Evolutionary conservation across 2,888 invertebrate genomes (phyloP).

Genomic region (Nysson spinosus): DNA sequence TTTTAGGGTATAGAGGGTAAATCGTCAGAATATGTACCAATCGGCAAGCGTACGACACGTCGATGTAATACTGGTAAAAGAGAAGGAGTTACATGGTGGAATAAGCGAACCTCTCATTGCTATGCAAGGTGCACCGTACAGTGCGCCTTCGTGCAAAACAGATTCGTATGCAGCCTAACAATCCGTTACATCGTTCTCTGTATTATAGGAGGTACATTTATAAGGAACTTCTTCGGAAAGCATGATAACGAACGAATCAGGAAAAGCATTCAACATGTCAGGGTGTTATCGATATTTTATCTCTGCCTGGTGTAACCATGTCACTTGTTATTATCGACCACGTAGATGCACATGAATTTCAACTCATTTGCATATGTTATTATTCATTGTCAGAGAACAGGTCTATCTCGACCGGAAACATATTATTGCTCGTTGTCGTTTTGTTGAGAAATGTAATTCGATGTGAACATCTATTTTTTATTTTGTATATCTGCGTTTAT

Average conservation of each 20-base stretch:
- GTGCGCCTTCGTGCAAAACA: conserved; percentile 4
- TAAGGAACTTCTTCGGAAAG: background rate
- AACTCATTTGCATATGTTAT: too few relatives aligned
- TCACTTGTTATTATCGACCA: too few relatives aligned
- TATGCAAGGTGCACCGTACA: conserved; percentile 18
- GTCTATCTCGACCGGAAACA: too few relatives aligned
- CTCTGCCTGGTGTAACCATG: too few relatives aligned
- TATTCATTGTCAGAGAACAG: too few relatives aligned
- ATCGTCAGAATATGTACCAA: conserved; percentile 24
- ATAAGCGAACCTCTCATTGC: conserved; percentile 21
- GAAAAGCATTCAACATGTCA: background rate
- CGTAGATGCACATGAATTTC: too few relatives aligned
- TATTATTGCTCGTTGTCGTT: too few relatives aligned
- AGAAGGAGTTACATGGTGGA: background rate
- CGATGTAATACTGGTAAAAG: conserved; percentile 9
- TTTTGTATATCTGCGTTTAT: too few relatives aligned
- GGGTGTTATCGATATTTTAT: too few relatives aligned
- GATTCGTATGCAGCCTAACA: conserved; percentile 17
- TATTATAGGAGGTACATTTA: conserved; percentile 2
- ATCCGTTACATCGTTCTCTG: conserved; percentile 22
- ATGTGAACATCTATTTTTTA: too few relatives aligned
- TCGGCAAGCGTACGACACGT: conserved; percentile 23
- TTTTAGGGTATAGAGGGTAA: conserved; percentile 12
- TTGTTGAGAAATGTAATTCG: too few relatives aligned
- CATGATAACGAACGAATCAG: conserved; percentile 1